Evolutionary conservation across 1,140 invertebrate genomes (phyloP), one percentile per base, ranked within the genome.

Genomic region (Drosophila subpulchrella): DNA sequence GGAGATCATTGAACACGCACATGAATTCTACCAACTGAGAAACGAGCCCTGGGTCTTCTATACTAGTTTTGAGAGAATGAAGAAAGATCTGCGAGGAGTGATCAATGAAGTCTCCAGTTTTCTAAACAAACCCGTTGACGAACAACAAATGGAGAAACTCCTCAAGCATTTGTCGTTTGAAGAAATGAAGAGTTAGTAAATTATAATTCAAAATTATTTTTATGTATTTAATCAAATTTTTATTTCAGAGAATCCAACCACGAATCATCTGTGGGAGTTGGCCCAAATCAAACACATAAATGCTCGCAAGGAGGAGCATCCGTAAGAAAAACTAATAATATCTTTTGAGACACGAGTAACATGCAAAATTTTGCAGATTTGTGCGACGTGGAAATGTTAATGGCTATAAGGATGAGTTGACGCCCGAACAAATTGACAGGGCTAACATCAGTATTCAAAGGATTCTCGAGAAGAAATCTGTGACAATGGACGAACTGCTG

Each of bases 41-140:
- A 72, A 96, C 75, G 93, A 96, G 81, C 94, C 94, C 4, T 97
- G 96, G 92, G 73, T 97, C 30, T 91, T 96, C 2, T 97, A 97
- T 79, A 90, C 97, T n/a, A 97, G 96, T 84, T 97, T 97, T 78
- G 96, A 97, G 92, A 95, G 96, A 55, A 95, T 91, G 91, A 92
- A 92, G 39, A 47, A 13, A 3, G 56, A 92, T 81, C 58, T 91
- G 2, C 27, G 67, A 0, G 41, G 54, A 10, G 78, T 92, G 4
- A 72, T 92, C 6, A 57, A 62, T 0, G 75, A 91, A 11, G 38
- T 91, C 0, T 85, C 75, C 13, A 15, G 44, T 4, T 91, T 92
- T 55, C 54, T 92, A 0, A 47, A 81, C 17, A 89, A 79, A 51
- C 42, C 67, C 0, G 56, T 89, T 4, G 78, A 58, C 0, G 58